These are phyloP conservation scores for Bettongia penicillata DNA, from an alignment of 2,113 vertebrate genomes.

Conservation along the genomic window DNA sequence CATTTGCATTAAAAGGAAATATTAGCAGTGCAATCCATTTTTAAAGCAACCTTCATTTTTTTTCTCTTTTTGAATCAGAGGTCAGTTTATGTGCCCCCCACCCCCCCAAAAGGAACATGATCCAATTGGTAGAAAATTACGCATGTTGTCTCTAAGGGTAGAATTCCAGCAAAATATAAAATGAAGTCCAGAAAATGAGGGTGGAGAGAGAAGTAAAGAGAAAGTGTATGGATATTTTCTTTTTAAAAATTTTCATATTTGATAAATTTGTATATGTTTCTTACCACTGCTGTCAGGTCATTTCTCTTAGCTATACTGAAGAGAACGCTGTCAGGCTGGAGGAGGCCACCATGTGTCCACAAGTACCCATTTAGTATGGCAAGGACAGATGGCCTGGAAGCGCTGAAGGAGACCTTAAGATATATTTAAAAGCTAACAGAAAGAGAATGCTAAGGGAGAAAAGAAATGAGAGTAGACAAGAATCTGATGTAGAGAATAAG, in stretches of 20 bases:
- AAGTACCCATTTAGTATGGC: slow-evolving; percentile 48
- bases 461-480: slow-evolving; percentile 67
- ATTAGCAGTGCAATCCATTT: background rate
- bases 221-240: slow-evolving; percentile 70
- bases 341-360: slow-evolving; percentile 52
- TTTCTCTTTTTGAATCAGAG: slow-evolving; percentile 34
- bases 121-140: slow-evolving; percentile 67
- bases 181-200: slow-evolving; percentile 48
- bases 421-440: slow-evolving; percentile 66
- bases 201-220: slow-evolving; percentile 57
- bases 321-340: slow-evolving; percentile 49
- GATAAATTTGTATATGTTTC: slow-evolving; percentile 76
- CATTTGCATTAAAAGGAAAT: slow-evolving; percentile 21
- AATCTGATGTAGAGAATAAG: slow-evolving; percentile 35
- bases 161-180: slow-evolving; percentile 65
- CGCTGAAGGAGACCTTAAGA: slow-evolving; percentile 69
- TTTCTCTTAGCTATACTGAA: slow-evolving; percentile 55
- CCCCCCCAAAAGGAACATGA: slow-evolving; percentile 63
- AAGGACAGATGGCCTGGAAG: slow-evolving; percentile 62
- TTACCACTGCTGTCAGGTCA: slow-evolving; percentile 47
- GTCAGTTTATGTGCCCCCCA: slow-evolving; percentile 43
- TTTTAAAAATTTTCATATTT: slow-evolving; percentile 57
- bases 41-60: slow-evolving; percentile 51
- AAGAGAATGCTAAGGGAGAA: slow-evolving; percentile 68
- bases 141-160: slow-evolving; percentile 68